Base-by-base conservation (phyloP, 2,113 vertebrate species). In the Channa maculata region DNA sequence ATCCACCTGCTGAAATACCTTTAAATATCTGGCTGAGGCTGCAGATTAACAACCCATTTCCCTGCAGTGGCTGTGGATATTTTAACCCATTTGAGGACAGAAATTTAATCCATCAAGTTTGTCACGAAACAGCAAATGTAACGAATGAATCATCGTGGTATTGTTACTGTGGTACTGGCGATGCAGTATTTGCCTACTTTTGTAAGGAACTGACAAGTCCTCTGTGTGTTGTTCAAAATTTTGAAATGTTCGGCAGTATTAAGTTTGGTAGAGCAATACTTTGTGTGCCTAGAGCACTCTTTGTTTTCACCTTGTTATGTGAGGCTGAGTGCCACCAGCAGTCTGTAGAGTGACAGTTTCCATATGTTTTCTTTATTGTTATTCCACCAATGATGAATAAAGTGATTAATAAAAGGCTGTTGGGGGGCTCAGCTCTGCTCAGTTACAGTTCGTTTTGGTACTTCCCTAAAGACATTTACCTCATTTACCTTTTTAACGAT, bases 11-110 rank as follows among this genome's bases (percentile, higher is more conserved):
- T 44, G 64, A 75, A 83, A 80, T 60, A 75, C 55, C 76, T 76
- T 53, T 3, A 72, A 54, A 65, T 69, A 48, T 65, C 62, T 75
- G 63, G 12, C 46, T 44, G 64, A 51, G 34, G 57, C 70, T 71
- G 71, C 58, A 73, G 65, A 84, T 79, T 72, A 82, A 80, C 75
- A 68, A 49, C 12, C 51, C 24, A 45, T 71, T 69, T 68, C 66
- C 44, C 55, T 66, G 71, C 72, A 52, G 49, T 44, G 62, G 13
- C 41, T 50, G 55, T 45, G 57, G 50, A 39, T 71, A 63, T 73
- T 64, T 71, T 46, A 58, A 59, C 53, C 44, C 8, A 38, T 67
- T 55, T 54, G 1, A 53, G 37, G 33, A 45, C 10, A 52, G 13
- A 81, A 9, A 59, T 46, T 41, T 14, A 44, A 63, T 78, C 50